Percentiles rank a stretch among this genome's conserved stretches.
Evolutionary conservation across 2,888 invertebrate species (phyloP).

Genomic region (Oligia fasciuncula): DNA sequence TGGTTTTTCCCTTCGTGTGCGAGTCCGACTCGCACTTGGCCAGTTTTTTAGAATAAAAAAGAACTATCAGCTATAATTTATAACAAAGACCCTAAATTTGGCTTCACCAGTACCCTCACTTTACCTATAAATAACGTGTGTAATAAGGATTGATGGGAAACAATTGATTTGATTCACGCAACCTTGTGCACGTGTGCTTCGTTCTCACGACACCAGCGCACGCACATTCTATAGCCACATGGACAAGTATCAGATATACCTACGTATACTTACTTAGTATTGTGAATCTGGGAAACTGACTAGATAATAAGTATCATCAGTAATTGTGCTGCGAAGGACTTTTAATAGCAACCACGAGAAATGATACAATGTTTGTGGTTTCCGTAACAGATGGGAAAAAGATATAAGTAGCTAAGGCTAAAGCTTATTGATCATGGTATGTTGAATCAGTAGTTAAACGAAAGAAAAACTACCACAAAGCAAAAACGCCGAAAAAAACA

Average conservation of each 20-base stretch:
- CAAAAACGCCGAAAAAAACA: no score
- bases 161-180: conserved; percentile 67
- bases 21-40: no score
- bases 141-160: conserved; percentile 51
- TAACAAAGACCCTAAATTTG: no score
- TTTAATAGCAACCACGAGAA: neutral
- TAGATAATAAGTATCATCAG: no score
- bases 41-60: no score
- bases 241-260: conserved; percentile 10
- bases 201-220: conserved; percentile 73
- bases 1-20: no score
- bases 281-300: neutral
- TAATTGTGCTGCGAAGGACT: neutral
- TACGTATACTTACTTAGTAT: neutral
- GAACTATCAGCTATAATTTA: no score
- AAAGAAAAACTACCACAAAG: no score
- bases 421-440: neutral
- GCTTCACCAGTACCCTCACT: no score
- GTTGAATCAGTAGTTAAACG: neutral
- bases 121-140: neutral
- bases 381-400: neutral
- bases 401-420: neutral
- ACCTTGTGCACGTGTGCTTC: conserved; percentile 71
- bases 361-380: neutral
- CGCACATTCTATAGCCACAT: conserved; percentile 50